Evolutionary conservation across 2,888 invertebrate genomes (phyloP).

Genomic region (Drosophila kokeensis): DNA sequence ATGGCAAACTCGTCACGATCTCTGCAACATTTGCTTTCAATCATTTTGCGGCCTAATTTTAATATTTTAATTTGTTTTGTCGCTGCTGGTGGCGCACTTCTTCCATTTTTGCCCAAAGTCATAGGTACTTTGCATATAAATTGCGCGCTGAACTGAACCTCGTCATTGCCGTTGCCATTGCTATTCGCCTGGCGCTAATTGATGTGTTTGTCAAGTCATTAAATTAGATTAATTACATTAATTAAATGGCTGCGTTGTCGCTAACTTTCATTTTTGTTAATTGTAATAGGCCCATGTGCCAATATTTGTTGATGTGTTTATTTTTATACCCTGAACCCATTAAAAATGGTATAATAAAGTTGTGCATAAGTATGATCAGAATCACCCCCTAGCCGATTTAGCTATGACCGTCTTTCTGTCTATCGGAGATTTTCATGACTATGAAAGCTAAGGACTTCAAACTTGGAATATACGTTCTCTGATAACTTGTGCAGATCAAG

Average conservation of each 20-base stretch:
- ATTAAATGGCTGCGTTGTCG: conserved; percentile 66
- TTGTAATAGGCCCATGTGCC: conserved; percentile 31
- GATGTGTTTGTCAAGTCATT: conserved; percentile 82
- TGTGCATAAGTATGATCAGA: not conserved
- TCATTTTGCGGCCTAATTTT: conserved; percentile 81
- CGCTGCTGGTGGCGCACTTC: conserved; percentile 27
- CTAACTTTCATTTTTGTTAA: conserved; percentile 27
- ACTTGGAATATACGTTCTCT: not conserved
- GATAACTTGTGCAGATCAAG: not conserved
- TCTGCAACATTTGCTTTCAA: conserved; percentile 75
- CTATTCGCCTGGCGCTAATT: conserved; percentile 64
- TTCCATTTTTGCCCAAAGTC: conserved; percentile 49
- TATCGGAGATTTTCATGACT: not conserved
- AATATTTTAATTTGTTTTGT: conserved; percentile 81
- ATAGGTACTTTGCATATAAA: conserved; percentile 75
- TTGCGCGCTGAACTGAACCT: conserved; percentile 43
- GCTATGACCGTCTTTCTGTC: not conserved
- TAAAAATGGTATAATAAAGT: not conserved
- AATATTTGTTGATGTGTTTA: conserved; percentile 7
- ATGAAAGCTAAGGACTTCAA: not conserved
- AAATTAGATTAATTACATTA: conserved; percentile 82
- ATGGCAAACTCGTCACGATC: conserved; percentile 43
- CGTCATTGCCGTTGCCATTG: conserved; percentile 15
- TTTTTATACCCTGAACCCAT: not conserved
- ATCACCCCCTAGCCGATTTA: not conserved